Base-by-base conservation (phyloP, 53 echinoderm and acorn worm species). In the Actinopyga echinites region DNA sequence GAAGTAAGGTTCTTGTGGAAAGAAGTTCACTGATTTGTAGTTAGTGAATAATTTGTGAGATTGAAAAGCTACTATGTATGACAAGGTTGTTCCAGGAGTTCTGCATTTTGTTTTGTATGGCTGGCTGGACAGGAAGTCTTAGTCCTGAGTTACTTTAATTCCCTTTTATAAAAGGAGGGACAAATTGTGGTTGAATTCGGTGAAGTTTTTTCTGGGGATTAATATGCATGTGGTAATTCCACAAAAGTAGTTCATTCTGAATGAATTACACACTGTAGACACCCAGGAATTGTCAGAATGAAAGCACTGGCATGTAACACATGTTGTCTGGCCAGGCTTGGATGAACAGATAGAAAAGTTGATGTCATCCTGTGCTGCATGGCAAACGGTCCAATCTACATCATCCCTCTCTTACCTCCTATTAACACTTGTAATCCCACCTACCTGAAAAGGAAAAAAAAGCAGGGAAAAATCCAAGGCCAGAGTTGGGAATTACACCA, bases 311-410 rank as follows among this genome's bases (percentile, higher is more conserved):
- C 86, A 5, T n/a, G 83, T 65, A 83, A n/a, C 44, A 36, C 79
- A 90, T 57, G 83, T 90, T 5, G 83, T 36, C 56, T 90, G 83
- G 91, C 87, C 91, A 8, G 69, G 84, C 26, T 77, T 90, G 59
- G 86, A 86, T 35, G 55, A 26, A 22, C 69, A 83, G 63, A 90
- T 90, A 40, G 87, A 90, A 71, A 56, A 69, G 61, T 67, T 63
- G 3, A 85, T 80, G 17, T 26, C 34, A 0, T 26, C 30, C 0
- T 91, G 92, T 79, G 45, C 40, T 23, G 63, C 30, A 0, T 91
- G 88, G 37, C 81, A 85, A 49, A 17, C 31, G 32, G 66, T 80
- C 26, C 82, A 75, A 34, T 40, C 83, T 21, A 52, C 40, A 24
- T 85, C 91, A 29, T 54, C 71, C n/a, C n/a, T n/a, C n/a, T n/a